Base-by-base conservation (phyloP, 2,113 vertebrate genomes). In the Collichthys lucidus region DNA sequence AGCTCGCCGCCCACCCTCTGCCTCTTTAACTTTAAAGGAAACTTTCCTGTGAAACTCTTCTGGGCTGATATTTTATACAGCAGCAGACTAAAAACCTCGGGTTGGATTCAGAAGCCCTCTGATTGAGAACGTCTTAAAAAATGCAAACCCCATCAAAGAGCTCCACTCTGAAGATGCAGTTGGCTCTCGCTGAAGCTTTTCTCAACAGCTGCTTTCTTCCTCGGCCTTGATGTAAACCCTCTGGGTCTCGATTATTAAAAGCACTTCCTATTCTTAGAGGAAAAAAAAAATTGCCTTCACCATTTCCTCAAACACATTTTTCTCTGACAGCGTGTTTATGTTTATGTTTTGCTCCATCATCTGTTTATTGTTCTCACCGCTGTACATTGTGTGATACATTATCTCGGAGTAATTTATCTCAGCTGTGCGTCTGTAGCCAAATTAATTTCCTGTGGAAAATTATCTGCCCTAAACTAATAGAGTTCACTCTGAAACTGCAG, bases 71-170 rank as follows among this genome's bases (percentile, higher is more conserved):
- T 93, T 94, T 93, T 87, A 92, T 87, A 90, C 88, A 91, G 89
- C 79, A 77, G 83, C 79, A 66, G 84, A 79, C 79, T 88, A 67
- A 93, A 69, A 91, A 90, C 86, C 83, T 85, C 20, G 63, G 72
- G 85, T 90, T 89, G 86, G 80, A 88, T 90, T 86, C 82, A 79
- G 92, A 87, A 57, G 82, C 82, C 77, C 56, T 74, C 64, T 90
- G 92, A 89, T 88, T 80, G 89, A 90, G 88, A 87, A 88, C 66
- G 79, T 88, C 74, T 91, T 93, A 89, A 92, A 94, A 94, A 95
- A 94, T 94, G 90, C 92, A 92, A 94, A 93, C 84, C 83, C 90
- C 91, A 89, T 94, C 92, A 94, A 94, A 94, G 91, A 86, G 76
- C 67, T 84, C 22, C 57, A 40, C 67, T 83, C 49, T 82, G 75